phyloP scores from a whole-genome alignment of 2,797 vertebrate genomes.

The Avahi laniger region DNA sequence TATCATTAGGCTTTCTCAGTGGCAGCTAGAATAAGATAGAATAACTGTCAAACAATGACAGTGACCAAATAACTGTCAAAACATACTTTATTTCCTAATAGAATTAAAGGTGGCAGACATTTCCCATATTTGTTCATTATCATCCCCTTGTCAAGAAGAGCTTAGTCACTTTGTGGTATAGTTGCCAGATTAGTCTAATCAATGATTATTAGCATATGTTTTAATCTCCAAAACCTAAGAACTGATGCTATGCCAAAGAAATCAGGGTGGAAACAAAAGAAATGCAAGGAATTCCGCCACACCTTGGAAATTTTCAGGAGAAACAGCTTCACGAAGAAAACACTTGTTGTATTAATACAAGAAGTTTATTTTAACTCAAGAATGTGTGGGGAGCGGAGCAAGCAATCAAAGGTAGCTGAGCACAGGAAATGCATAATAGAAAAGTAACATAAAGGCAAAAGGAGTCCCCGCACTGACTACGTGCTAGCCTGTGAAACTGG shows the following conservation, averaged over 20 bases:
- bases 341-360: conserved; percentile 4
- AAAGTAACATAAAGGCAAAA: neutral
- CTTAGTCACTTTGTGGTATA: neutral
- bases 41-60: neutral
- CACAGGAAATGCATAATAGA: neutral
- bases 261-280: conserved; percentile 68
- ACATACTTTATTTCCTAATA: neutral
- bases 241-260: conserved; percentile 61
- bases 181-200: conserved; percentile 40
- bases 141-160: neutral
- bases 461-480: neutral
- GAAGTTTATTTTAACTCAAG: conserved; percentile 37
- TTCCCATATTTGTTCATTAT: neutral
- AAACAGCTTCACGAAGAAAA: conserved; percentile 52
- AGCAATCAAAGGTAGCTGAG: neutral
- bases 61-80: neutral
- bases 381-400: conserved; percentile 17
- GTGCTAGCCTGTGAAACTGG: neutral
- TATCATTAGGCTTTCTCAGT: neutral
- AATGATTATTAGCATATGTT: conserved; percentile 63
- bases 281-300: conserved; percentile 69
- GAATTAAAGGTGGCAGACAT: neutral
- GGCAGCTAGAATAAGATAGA: neutral
- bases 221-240: conserved; percentile 50
- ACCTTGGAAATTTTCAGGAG: conserved; percentile 65